These are phyloP conservation scores for Malurus cyaneus DNA, from an alignment of 2,113 vertebrate genomes.

Conservation along the genomic window DNA sequence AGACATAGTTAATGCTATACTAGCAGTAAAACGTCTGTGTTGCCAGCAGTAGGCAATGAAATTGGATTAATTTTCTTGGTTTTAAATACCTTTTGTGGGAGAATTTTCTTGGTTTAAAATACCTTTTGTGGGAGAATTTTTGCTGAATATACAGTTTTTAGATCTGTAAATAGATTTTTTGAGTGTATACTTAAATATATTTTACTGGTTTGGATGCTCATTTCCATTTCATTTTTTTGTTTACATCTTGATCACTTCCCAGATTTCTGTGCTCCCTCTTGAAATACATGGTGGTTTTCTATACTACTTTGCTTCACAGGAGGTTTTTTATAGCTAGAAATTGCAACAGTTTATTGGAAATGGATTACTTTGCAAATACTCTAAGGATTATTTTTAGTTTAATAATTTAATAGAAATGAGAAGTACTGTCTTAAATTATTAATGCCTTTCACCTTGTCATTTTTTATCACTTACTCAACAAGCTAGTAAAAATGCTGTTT, in stretches of 20 bases:
- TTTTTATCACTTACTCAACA: not conserved
- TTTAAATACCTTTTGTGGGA: not conserved
- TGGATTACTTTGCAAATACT: not conserved
- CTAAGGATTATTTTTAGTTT: not conserved
- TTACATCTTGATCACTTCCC: not conserved
- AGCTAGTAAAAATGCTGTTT: not conserved
- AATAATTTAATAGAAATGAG: not conserved
- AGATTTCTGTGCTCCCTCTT: not conserved
- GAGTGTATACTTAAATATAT: slow-evolving; percentile 49
- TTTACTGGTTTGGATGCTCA: slow-evolving; percentile 30
- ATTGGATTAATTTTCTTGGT: not conserved
- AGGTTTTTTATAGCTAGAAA: not conserved
- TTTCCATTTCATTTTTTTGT: slow-evolving; percentile 35
- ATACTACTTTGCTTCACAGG: not conserved
- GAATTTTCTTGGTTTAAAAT: slow-evolving; percentile 19
- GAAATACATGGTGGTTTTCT: not conserved
- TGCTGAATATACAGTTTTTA: not conserved
- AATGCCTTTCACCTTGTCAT: not conserved
- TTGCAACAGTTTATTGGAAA: not conserved
- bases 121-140: slow-evolving; percentile 17
- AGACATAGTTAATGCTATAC: not conserved
- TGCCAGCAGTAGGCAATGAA: not conserved
- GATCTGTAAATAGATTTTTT: not conserved
- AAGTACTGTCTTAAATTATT: not conserved
- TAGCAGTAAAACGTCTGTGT: not conserved